Conservation (phyloP, 2,888 invertebrate species). For the Cryptophagus acutangulus region DNA sequence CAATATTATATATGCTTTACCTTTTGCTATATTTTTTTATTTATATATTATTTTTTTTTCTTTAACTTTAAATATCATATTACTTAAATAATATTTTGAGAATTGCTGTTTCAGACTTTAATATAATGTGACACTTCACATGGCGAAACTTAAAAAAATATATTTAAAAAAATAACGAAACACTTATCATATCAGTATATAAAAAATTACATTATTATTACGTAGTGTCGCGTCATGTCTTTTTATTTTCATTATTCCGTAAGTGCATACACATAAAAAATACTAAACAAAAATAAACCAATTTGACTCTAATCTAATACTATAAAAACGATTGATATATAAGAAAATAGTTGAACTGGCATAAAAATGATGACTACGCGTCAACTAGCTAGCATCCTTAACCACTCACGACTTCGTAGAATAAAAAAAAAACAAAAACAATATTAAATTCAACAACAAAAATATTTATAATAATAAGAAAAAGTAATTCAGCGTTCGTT, state of each 20-base stretch:
- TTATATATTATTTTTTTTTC: slow-evolving; percentile 39
- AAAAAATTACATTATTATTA: slow-evolving; percentile 40
- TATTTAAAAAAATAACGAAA: slow-evolving; percentile 46
- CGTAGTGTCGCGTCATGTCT: slow-evolving; percentile 46
- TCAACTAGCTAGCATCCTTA: slow-evolving; percentile 33
- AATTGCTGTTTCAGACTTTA: slow-evolving; percentile 52
- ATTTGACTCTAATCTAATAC: slow-evolving; percentile 44
- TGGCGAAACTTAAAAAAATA: slow-evolving; percentile 47
- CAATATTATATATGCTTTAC: slow-evolving; percentile 25
- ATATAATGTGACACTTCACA: slow-evolving; percentile 47
- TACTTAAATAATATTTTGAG: slow-evolving; percentile 50
- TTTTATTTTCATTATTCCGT: slow-evolving; percentile 27
- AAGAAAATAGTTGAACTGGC: slow-evolving; percentile 42
- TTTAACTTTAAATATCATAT: slow-evolving; percentile 37
- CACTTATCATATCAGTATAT: slow-evolving; percentile 43
- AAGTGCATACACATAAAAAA: slow-evolving; percentile 32
- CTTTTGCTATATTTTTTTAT: slow-evolving; percentile 40
- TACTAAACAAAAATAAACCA: slow-evolving; percentile 38
- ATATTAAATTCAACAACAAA: slow-evolving; percentile 19
- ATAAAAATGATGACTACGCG: slow-evolving; percentile 44
- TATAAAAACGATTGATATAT: slow-evolving; percentile 34
- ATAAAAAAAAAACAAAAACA: slow-evolving; percentile 21
- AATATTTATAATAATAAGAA: slow-evolving; percentile 4
- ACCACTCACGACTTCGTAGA: slow-evolving; percentile 25
- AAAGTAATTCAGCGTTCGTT: slow-evolving; percentile 41